phyloP scores from a whole-genome alignment of 2,113 vertebrate genomes.

The Psophia crepitans region DNA sequence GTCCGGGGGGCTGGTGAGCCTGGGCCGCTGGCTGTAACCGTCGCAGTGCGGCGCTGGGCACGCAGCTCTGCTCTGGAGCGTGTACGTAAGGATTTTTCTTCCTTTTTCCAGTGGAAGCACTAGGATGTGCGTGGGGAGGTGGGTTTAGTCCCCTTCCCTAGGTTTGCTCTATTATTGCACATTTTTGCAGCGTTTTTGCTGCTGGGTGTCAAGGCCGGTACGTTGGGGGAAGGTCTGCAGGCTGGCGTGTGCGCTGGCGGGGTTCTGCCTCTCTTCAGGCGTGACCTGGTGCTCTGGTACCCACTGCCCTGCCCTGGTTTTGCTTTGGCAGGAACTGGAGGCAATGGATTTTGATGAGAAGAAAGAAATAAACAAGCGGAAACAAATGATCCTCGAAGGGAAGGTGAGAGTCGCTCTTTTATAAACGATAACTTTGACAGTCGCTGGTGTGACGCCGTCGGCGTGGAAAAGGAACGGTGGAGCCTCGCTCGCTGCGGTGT shows the following conservation, averaged over 20 bases:
- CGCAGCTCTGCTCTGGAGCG: background rate
- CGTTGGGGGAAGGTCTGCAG: background rate
- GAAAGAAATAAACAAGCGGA: conserved; percentile 94
- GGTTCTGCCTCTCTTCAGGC: background rate
- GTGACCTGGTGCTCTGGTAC: background rate
- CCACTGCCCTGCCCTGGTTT: background rate
- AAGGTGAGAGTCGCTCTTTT: conserved; percentile 74
- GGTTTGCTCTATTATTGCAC: background rate
- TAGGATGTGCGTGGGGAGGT: background rate
- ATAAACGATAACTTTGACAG: accelerated
- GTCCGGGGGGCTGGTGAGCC: background rate
- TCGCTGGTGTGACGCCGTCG: accelerated
- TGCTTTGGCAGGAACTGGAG: conserved; percentile 84
- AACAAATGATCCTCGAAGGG: conserved; percentile 92
- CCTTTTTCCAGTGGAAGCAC: background rate
- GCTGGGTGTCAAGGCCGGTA: background rate
- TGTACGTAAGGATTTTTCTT: background rate
- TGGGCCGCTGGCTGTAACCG: background rate
- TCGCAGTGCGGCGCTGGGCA: background rate
- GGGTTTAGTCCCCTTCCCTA: accelerated
- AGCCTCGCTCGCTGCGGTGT: background rate
- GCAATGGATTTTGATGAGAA: conserved; percentile 91
- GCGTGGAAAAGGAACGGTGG: background rate
- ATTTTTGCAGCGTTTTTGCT: background rate
- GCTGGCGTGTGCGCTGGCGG: accelerated